phyloP scores from a whole-genome alignment of 2,113 vertebrate species.

The Oxyruncus cristatus region DNA sequence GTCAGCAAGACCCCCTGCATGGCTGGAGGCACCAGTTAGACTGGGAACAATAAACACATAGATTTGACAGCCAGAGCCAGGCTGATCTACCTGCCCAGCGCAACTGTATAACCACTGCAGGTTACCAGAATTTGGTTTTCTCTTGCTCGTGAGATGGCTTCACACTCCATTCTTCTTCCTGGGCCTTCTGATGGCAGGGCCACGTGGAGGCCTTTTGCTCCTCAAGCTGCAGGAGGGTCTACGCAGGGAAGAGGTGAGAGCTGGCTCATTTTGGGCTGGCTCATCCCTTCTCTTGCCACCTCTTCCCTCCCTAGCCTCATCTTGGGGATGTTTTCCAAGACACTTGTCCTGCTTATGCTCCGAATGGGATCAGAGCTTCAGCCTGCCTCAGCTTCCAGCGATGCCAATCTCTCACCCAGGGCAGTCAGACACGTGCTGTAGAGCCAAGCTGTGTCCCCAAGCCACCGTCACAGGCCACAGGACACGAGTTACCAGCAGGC shows the following conservation, averaged over 20 bases:
- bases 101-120: fast-evolving
- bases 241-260: neutral
- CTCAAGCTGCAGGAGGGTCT: neutral
- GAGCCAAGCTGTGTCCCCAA: neutral
- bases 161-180: fast-evolving
- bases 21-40: neutral
- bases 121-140: neutral
- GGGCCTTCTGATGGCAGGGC: neutral
- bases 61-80: neutral
- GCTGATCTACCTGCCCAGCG: fast-evolving
- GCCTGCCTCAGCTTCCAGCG: neutral
- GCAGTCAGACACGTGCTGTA: fast-evolving
- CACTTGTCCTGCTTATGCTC: fast-evolving
- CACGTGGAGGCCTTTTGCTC: neutral
- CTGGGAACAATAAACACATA: fast-evolving
- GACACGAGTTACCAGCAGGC: neutral
- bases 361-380: neutral
- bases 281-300: neutral
- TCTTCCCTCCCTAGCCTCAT: neutral
- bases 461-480: neutral
- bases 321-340: neutral
- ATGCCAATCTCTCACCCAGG: neutral
- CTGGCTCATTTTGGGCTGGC: neutral
- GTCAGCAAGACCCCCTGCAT: neutral
- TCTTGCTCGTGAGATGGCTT: neutral